Evolutionary conservation across 1,140 invertebrate species (phyloP).

Genomic region (Drosophila sechellia): DNA sequence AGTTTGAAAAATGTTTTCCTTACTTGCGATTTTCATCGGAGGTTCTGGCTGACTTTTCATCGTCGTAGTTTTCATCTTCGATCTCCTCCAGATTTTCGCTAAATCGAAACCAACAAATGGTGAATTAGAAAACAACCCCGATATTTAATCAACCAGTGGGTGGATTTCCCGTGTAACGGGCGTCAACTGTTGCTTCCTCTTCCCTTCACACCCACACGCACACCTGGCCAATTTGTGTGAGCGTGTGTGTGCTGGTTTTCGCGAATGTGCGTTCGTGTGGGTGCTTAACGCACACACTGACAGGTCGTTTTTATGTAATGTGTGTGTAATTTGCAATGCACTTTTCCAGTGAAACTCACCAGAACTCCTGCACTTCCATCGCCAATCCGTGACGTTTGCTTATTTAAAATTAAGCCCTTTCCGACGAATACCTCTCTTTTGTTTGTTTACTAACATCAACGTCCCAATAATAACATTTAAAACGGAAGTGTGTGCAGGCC

Average conservation of each 20-base stretch:
- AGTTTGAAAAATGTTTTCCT: slow-evolving; percentile 58
- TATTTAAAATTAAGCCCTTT: not conserved
- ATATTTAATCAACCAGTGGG: slow-evolving; percentile 3
- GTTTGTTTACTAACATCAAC: slow-evolving; percentile 60
- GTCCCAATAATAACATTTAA: slow-evolving; percentile 15
- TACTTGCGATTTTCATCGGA: slow-evolving; percentile 89
- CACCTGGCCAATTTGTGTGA: slow-evolving; percentile 19
- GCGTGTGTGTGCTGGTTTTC: slow-evolving; percentile 11
- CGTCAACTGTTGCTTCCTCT: slow-evolving; percentile 66
- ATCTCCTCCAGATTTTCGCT: slow-evolving; percentile 87
- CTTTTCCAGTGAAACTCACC: slow-evolving; percentile 34
- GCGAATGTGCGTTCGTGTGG: slow-evolving; percentile 11
- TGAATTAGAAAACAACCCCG: slow-evolving; percentile 49
- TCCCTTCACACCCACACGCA: slow-evolving; percentile 36
- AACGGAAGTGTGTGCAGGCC: slow-evolving; percentile 36
- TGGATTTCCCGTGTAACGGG: slow-evolving; percentile 35
- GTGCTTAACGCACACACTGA: slow-evolving; percentile 24
- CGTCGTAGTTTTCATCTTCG: slow-evolving; percentile 87
- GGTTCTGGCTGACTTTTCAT: slow-evolving; percentile 87
- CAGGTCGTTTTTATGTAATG: slow-evolving; percentile 40
- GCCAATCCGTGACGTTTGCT: not conserved
- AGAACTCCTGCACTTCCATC: slow-evolving; percentile 53
- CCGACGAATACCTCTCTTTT: not conserved
- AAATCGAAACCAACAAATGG: slow-evolving; percentile 74
- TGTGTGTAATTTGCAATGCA: slow-evolving; percentile 21